phyloP scores from a whole-genome alignment of 2,888 invertebrate genomes.

The Polymixis flavicincta region DNA sequence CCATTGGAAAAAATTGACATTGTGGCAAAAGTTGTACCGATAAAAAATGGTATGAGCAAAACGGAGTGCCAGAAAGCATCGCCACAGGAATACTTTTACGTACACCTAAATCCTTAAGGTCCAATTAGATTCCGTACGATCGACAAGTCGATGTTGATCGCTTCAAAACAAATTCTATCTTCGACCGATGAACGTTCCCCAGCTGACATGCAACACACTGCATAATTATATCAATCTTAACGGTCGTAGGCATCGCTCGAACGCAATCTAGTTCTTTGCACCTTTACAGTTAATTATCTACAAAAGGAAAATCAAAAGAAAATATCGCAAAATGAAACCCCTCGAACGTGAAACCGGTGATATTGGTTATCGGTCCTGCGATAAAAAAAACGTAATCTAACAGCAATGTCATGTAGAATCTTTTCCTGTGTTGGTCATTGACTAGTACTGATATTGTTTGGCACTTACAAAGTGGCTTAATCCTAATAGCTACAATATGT shows the following conservation, averaged over 20 bases:
- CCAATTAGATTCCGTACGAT: neutral
- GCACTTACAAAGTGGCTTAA: neutral
- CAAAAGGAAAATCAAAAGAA: neutral
- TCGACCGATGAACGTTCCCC: neutral
- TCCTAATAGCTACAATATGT: neutral
- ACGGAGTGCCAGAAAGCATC: neutral
- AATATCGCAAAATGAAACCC: neutral
- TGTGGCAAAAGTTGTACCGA: neutral
- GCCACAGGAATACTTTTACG: neutral
- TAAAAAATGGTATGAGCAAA: neutral
- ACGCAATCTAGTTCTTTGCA: neutral
- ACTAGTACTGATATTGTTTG: slow-evolving; percentile 1
- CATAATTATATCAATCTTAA: neutral
- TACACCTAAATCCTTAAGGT: neutral
- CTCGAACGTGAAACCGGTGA: slow-evolving; percentile 6
- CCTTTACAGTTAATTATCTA: neutral
- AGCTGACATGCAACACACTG: neutral
- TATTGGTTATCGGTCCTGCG: slow-evolving; percentile 35
- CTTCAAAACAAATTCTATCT: neutral
- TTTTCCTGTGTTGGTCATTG: slow-evolving; percentile 36
- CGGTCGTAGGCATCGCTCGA: neutral
- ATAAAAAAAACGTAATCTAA: slow-evolving; percentile 46
- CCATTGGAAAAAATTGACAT: neutral
- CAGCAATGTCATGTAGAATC: slow-evolving; percentile 28
- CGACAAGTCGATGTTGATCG: neutral